phyloP scores from a whole-genome alignment of 92 coral and sea anemone species.

The Paragorgia papillata region DNA sequence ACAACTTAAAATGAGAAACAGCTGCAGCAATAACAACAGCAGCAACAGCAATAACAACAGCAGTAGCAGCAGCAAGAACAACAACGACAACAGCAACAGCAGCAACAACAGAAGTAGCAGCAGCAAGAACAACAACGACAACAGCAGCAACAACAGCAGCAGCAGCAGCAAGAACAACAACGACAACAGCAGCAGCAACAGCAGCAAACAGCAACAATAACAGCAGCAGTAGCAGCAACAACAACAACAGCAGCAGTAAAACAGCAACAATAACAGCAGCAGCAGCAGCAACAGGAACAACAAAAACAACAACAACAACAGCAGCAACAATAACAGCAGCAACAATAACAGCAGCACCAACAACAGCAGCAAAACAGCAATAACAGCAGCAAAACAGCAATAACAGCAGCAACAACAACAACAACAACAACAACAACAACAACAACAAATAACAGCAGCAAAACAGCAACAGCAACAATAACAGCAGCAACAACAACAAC shows the following conservation, averaged over 20 bases:
- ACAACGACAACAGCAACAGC: no score
- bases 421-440: no score
- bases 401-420: not conserved
- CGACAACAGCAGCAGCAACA: no score
- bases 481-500: no score
- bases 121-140: not conserved
- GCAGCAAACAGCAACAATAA: no score
- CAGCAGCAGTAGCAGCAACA: not conserved
- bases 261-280: no score
- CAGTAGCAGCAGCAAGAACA: not conserved
- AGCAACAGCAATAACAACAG: slow-evolving; percentile 1
- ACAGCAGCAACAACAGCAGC: no score
- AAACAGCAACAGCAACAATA: not conserved
- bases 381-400: no score
- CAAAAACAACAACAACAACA: not conserved
- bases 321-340: not conserved
- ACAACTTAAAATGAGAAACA: no score
- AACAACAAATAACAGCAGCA: no score
- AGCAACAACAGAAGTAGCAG: no score
- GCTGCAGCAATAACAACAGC: not conserved
- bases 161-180: no score
- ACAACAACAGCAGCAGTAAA: not conserved
- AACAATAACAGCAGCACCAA: not conserved
- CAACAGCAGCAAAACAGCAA: slow-evolving; percentile 4
- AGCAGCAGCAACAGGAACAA: not conserved